Evolutionary conservation across 2,113 vertebrate genomes (phyloP), one percentile per base, ranked within the genome.

Genomic region (Phodopus roborovskii): DNA sequence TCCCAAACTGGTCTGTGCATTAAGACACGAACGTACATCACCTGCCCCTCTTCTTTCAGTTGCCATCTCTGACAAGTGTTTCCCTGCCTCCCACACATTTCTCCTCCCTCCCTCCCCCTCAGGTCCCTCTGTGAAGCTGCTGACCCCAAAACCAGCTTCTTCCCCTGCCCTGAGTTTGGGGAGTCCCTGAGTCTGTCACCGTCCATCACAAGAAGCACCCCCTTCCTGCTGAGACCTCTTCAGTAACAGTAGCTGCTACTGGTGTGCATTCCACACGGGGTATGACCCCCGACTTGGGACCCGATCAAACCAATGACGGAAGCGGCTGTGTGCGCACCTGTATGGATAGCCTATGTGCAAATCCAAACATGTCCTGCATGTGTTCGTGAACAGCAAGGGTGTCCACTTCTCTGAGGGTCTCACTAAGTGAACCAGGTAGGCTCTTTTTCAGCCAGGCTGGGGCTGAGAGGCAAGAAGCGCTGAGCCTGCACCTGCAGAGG

Each of bases 401-500:
- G 15, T 16, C 53, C 53, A 7, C 45, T 13, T 28, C 24, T 16
- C 56, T 5, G 50, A 73, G 26, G 36, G 45, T 56, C 53, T 60
- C 64, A 4, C 48, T 26, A 13, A 4, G 45, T 36, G 36, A 66
- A 30, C 60, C 5, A 77, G 45, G 45, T 68, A 19, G 36, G 2
- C 13, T 64, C n/a, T 60, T 13, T 19, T 66, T n/a, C 4, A 1
- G n/a, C 50, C 1, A 4, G 7, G 36, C 42, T 58, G 7, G 22
- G 3, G 5, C 24, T 0, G 53, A 82, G 60, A 56, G 0, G 30
- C 17, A 45, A 13, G 42, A 24, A 39, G 9, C 28, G 15, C 0
- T 2, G 2, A 15, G 30, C 24, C 24, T 1, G 16, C 1, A n/a
- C 94, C 97, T 20, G 20, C 97, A 97, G 97, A 90, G 86, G 96